Evolutionary conservation across 2,113 vertebrate species (phyloP), one percentile per base, ranked within the genome.

Genomic region (Aegotheles bennettii): DNA sequence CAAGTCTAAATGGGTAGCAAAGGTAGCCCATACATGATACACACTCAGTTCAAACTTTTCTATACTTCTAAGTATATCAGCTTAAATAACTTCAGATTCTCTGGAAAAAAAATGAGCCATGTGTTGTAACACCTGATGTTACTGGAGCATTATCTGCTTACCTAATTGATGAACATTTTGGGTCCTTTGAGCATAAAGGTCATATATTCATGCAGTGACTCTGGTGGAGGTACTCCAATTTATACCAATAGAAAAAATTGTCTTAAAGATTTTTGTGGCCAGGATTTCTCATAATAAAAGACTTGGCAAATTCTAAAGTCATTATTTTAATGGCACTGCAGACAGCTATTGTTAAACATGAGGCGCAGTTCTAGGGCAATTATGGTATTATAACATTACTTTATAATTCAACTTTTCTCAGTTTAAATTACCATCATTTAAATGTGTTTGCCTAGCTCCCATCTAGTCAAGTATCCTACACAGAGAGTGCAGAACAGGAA

Each of bases 281-380:
- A 75, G 61, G 25, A 68, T 91, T 95, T 95, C 23, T 89, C n/a
- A 12, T 69, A 91, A 91, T 82, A 94, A 95, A 95, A 92, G 69
- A 68, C 76, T 76, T 85, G 78, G 78, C 81, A 96, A 79, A 93
- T 94, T 70, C 61, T 50, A 73, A 93, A 89, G 95, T 73, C 61
- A 85, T 91, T 89, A 95, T 89, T 96, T 96, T 91, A 92, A 96
- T 77, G 92, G 67, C 67, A 57, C 57, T 93, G 79, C 85, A 94
- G 90, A 83, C 54, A 94, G 36, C 70, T 79, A 84, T 94, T 95
- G 69, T 95, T 97, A 93, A 95, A 91, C 67, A 93, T 63, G 75
- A 70, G 59, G 14, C 85, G 93, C 42, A 69, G 42, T 73, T 76
- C 78, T 91, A 57, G 50, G 38, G 45, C 67, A 95, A 93, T 87